Percentiles rank a stretch among this genome's conserved stretches.
phyloP scores from a whole-genome alignment of 2,113 vertebrate genomes.

The Rhagologus leucostigma region DNA sequence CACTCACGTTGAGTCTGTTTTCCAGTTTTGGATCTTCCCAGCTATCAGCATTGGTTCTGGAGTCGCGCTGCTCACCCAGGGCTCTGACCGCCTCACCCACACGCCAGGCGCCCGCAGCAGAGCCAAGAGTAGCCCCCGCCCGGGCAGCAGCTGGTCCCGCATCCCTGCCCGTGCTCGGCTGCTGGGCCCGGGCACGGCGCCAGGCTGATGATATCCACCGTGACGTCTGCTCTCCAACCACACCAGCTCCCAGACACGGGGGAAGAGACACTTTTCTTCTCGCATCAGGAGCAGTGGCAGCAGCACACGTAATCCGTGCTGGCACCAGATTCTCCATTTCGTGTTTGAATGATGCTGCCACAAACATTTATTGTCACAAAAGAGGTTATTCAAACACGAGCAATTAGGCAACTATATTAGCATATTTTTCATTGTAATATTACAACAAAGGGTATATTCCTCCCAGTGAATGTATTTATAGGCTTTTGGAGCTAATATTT shows the following conservation, averaged over 20 bases:
- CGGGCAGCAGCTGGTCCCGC: not conserved
- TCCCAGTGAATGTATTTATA: conserved; percentile 68
- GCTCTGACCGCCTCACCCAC: accelerated
- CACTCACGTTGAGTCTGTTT: accelerated
- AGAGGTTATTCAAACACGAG: conserved; percentile 74
- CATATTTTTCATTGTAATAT: conserved; percentile 74
- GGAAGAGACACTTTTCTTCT: not conserved
- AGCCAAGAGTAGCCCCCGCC: not conserved
- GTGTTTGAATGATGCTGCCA: conserved; percentile 67
- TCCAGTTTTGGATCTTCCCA: not conserved
- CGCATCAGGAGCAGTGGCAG: not conserved
- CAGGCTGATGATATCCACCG: not conserved
- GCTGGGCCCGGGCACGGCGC: not conserved
- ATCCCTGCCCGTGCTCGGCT: not conserved
- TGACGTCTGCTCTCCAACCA: not conserved
- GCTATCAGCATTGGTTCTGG: accelerated
- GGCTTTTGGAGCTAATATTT: conserved; percentile 75
- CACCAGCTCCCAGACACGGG: not conserved
- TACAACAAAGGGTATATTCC: conserved; percentile 66
- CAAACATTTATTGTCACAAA: conserved; percentile 64
- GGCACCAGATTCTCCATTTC: conserved; percentile 43
- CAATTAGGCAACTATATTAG: conserved; percentile 72
- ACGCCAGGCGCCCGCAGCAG: accelerated
- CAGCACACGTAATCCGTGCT: not conserved
- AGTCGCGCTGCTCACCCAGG: accelerated